A percentile compares a stretch with the other conserved stretches of the same genome.
Conservation (phyloP, 92 coral and sea anemone genomes). For the Heliopora coerulea region DNA sequence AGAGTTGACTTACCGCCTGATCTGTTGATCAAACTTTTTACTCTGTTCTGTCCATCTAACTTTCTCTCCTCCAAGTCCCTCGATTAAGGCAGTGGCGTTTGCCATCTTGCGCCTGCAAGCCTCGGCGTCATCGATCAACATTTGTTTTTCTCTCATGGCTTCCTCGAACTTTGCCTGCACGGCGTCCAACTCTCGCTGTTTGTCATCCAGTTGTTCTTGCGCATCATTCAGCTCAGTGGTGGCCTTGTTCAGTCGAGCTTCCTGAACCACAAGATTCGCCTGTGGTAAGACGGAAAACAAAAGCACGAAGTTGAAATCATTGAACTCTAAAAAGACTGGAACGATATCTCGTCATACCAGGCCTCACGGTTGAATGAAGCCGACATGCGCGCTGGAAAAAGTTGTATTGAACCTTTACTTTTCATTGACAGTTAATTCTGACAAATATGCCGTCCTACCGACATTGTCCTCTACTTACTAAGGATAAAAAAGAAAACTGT, state of each 20-base stretch:
- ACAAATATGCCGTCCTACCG: too few relatives aligned
- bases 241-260: constrained; percentile 88
- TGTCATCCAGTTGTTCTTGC: constrained; percentile 89
- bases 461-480: too few relatives aligned
- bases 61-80: constrained; percentile 97
- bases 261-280: constrained; percentile 96
- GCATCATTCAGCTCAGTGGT: constrained; percentile 84
- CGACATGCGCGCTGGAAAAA: too few relatives aligned
- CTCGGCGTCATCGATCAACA: constrained; percentile 94
- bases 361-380: too few relatives aligned
- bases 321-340: too few relatives aligned
- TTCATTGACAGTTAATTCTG: too few relatives aligned
- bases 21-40: constrained; percentile 96
- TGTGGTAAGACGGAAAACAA: constrained; percentile 14
- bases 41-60: constrained; percentile 99
- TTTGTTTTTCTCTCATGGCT: constrained; percentile 95
- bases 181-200: constrained; percentile 84
- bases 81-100: constrained; percentile 96
- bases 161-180: constrained; percentile 98
- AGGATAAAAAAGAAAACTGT: too few relatives aligned
- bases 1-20: constrained; percentile 77
- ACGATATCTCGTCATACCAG: too few relatives aligned
- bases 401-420: too few relatives aligned
- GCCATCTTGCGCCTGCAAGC: constrained; percentile 98
- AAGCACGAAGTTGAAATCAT: too few relatives aligned